Conservation (phyloP, 64 coral and sea anemone genomes). For the Montipora foliosa region DNA sequence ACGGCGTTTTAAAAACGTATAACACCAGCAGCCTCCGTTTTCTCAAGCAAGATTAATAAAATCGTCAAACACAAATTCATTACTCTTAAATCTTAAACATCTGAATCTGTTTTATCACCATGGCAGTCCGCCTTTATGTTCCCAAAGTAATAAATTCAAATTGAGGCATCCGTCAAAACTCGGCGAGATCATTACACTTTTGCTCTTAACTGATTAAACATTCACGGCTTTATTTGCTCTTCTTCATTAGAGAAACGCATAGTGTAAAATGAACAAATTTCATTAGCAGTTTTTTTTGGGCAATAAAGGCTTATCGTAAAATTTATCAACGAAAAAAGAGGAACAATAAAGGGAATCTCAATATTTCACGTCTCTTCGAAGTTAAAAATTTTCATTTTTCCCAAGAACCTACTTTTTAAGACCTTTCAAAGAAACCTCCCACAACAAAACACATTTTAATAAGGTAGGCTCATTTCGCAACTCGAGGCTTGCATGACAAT, state of each 20-base stretch:
- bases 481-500: background rate
- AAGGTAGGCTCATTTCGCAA: background rate
- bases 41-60: too few species aligned
- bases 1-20: background rate
- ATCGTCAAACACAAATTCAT: background rate
- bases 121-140: background rate
- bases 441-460: background rate
- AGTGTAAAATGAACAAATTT: background rate
- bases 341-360: background rate
- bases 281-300: constrained; percentile 15
- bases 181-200: background rate
- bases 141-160: background rate
- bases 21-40: background rate
- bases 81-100: background rate
- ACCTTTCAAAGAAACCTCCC: background rate
- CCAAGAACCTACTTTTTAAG: too few species aligned
- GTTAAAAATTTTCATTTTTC: too few species aligned
- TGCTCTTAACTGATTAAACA: constrained; percentile 15
- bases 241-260: too few species aligned
- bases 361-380: too few species aligned
- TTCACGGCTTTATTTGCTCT: background rate
- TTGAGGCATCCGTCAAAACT: background rate
- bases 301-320: background rate
- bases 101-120: background rate
- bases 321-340: background rate